Evolutionary conservation across 2,113 vertebrate genomes (phyloP), one percentile per base, ranked within the genome.

Genomic region (Monopterus albus): DNA sequence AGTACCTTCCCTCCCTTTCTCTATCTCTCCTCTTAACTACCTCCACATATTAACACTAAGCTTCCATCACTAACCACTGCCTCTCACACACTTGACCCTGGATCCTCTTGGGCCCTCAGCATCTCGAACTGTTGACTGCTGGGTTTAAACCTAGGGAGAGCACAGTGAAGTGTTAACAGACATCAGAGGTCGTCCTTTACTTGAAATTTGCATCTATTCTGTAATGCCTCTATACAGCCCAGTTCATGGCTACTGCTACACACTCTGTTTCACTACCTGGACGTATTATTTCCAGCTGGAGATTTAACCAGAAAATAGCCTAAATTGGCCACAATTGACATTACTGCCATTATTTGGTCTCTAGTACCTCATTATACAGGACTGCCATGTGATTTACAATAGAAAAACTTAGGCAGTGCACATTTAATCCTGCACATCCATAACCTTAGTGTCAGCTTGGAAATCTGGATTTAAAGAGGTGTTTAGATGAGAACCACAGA

Each of bases 41-140:
- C 45, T 50, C 3, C 52, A 46, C 29, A 8, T 77, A 29, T 88
- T 85, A 83, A 86, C 75, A n/a, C 79, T n/a, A n/a, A n/a, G n/a
- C n/a, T n/a, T n/a, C 66, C 65, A 50, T 55, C 73, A 84, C 79
- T 88, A 89, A 89, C 82, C 53, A 49, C 14, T 68, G 14, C 36
- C 49, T 31, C 63, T 43, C 20, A 43, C 73, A 81, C 45, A 25
- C 21, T 33, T 4, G n/a, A 50, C 40, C 66, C 53, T 23, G 55
- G 72, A 78, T 51, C 60, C n/a, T 60, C 11, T 45, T 1, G 18
- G 58, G 72, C 55, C 63, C 46, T 55, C 49, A 49, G 43, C 45
- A 33, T 26, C 64, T 57, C 38, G 21, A 31, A n/a, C 36, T 39
- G 40, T 46, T 46, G 29, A 40, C 38, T 52, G 45, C 36, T 76